Base-by-base conservation (phyloP, 2,888 invertebrate genomes). In the Tetranychus truncatus region DNA sequence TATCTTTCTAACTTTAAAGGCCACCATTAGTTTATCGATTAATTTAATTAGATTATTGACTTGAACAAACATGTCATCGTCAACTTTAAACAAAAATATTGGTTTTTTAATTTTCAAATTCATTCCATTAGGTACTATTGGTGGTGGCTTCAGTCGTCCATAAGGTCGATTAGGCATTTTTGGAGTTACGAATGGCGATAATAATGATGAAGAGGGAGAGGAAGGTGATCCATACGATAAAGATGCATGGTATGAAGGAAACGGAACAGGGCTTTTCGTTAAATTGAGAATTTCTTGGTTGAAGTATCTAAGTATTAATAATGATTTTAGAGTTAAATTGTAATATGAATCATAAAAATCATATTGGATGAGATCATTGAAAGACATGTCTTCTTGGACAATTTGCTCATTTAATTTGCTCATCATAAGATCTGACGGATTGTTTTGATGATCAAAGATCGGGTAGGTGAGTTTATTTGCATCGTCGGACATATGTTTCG, bases 51-150 rank as follows among this genome's bases (percentile, higher is more conserved):
- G 72, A 71, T 80, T 80, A 1, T 77, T 77, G 44, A 80, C 69
- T 74, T 80, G 78, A 3, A 80, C 76, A 65, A 79, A 78, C 72
- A 79, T 79, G 71, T 80, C 80, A 75, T 80, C 80, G 74, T 80
- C 80, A 1, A 79, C 78, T 75, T 80, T 80, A 76, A 80, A 78
- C 45, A 80, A 74, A 74, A 77, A 79, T 34, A 78, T 24, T 72
- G 69, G 69, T n/a, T 34, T 20, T 34, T n/a, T 9, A n/a, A 69
- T 69, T 21, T 20, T 69, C 24, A 20, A 11, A 69, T 34, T n/a
- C 69, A 24, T 11, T 69, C n/a, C 24, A 21, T 69, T 69, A n/a
- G 24, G 21, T 15, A 69, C 24, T 9, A 20, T 69, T 4, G 69
- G 24, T n/a, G 69, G 55, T 55, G 55, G 55, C 55, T 55, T 55